Percentiles rank a stretch among this genome's conserved stretches.
Conservation (phyloP, 2,797 vertebrate species). For the Chlorospingus semifuscus region DNA sequence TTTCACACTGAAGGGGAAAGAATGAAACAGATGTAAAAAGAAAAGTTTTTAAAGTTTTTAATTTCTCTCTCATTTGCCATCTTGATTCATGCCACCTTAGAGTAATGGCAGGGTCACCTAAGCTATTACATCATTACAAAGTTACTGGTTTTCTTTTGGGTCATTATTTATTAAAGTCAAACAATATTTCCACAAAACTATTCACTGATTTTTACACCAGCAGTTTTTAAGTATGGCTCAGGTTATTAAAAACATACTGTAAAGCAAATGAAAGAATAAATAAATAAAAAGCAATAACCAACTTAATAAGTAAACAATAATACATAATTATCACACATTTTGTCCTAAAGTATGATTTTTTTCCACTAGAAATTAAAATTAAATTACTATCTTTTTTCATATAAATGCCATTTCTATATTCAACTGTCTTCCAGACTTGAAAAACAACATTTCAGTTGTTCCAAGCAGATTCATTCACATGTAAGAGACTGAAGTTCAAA, state of each 20-base stretch:
- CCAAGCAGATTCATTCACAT: background rate
- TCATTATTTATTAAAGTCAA: background rate
- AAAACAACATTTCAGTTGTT: background rate
- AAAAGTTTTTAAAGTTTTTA: background rate
- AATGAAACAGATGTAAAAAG: background rate
- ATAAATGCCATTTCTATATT: background rate
- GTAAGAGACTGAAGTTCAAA: background rate
- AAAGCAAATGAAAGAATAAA: background rate
- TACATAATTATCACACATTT: background rate
- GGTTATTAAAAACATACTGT: background rate
- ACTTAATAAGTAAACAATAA: background rate
- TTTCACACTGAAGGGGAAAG: background rate
- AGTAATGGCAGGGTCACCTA: background rate
- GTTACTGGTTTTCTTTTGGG: background rate
- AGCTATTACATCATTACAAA: background rate
- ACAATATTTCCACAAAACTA: background rate
- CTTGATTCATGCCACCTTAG: background rate
- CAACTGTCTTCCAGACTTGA: background rate
- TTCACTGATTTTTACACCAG: background rate
- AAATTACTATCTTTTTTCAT: background rate
- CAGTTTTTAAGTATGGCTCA: background rate
- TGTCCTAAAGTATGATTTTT: background rate
- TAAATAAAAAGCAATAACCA: background rate
- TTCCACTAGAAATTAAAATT: background rate
- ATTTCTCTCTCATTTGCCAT: background rate